Evolutionary conservation across 2,113 vertebrate genomes (phyloP), one percentile per base, ranked within the genome.

Genomic region (Arizona elegans): DNA sequence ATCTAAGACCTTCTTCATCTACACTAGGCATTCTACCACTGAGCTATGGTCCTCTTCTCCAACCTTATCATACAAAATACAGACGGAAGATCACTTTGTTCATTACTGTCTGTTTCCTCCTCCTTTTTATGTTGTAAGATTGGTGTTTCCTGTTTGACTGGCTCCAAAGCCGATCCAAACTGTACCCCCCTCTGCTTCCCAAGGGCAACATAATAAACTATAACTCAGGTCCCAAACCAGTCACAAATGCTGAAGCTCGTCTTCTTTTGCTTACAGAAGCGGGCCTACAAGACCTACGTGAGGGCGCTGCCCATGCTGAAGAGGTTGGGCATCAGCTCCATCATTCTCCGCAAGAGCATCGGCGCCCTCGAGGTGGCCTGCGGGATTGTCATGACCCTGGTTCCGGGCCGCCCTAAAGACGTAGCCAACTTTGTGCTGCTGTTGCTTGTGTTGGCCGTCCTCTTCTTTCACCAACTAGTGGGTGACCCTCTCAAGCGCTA

Each of bases 401-500:
- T 99, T 17, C 99, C 99, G 0, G 99, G 99, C 8, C 97, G 98
- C 95, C 99, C 99, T 85, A 99, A 99, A 96, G 99, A 99, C 0
- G 98, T 99, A 93, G 99, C 99, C 94, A 99, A 99, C 98, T 99
- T 99, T 95, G 96, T 99, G 94, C 98, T 99, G 10, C 98, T 99
- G 85, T 98, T 99, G 93, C 98, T 99, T 1, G 99, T 99, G 96
- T 97, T 99, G 93, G 99, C 98, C 0, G 99, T 99, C 92, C 98
- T 99, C 29, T 99, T 99, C 94, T 99, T 99, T 96, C 99, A 99
- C 96, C 99, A 99, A 97, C 97, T 99, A 1, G 99, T 99, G 4
- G 99, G 99, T 23, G 99, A 99, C 96, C 99, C 99, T 1, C 98
- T 99, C 92, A 99, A 99, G 95, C 98, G 99, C 21, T 99, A 99